phyloP scores from a whole-genome alignment of 1,140 invertebrate species.

The Drosophila insularis region DNA sequence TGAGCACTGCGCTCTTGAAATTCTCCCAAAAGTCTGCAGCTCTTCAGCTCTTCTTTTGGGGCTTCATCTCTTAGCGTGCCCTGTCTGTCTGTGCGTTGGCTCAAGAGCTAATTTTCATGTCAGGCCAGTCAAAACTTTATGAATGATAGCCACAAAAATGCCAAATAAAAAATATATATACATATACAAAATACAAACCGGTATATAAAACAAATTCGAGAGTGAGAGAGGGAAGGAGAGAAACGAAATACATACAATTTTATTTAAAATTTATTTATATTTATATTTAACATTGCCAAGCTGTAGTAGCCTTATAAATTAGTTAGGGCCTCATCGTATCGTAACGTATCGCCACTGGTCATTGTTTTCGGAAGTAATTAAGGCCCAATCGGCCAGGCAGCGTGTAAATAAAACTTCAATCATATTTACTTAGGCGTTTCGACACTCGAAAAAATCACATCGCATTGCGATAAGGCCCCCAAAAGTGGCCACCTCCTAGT shows the following conservation, averaged over 20 bases:
- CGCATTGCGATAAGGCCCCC: constrained; percentile 65
- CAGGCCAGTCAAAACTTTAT: constrained; percentile 71
- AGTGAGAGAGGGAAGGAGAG: not conserved
- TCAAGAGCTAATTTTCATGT: constrained; percentile 79
- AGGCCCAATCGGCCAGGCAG: constrained; percentile 64
- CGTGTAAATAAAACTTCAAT: constrained; percentile 72
- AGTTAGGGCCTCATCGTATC: constrained; percentile 50
- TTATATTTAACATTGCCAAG: constrained; percentile 52
- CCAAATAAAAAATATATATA: constrained; percentile 18
- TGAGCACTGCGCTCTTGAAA: constrained; percentile 47
- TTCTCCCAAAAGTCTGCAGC: constrained; percentile 50
- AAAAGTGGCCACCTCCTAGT: constrained; percentile 52
- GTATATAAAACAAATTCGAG: constrained; percentile 26
- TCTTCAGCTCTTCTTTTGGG: constrained; percentile 44
- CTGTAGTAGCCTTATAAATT: constrained; percentile 56
- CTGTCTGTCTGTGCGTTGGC: constrained; percentile 68
- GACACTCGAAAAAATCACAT: constrained; percentile 76
- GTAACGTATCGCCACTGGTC: constrained; percentile 51
- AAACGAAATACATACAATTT: constrained; percentile 27
- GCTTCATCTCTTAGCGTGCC: constrained; percentile 18
- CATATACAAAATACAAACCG: constrained; percentile 29
- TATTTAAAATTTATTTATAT: constrained; percentile 58
- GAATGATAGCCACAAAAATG: constrained; percentile 73
- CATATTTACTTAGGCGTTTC: constrained; percentile 80
- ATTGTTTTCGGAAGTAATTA: constrained; percentile 81